Evolutionary conservation across 2,113 vertebrate species (phyloP).

Genomic region (Phasianus colchicus): DNA sequence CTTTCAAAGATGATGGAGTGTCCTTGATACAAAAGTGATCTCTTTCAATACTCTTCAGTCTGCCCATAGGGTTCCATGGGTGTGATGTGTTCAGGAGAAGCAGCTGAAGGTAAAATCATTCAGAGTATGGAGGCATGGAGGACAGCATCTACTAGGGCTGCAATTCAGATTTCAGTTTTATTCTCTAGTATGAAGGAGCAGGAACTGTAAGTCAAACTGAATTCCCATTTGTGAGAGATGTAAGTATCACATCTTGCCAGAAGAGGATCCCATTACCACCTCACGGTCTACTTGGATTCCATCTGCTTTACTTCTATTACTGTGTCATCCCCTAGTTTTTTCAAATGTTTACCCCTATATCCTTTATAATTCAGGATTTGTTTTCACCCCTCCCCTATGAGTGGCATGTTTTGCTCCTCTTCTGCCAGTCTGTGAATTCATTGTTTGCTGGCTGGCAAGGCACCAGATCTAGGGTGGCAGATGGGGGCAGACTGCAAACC

Average conservation of each 20-base stretch:
- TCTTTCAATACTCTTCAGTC: background rate
- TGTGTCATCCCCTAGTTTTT: background rate
- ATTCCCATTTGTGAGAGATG: background rate
- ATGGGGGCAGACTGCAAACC: constrained; percentile 59
- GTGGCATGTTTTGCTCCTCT: background rate
- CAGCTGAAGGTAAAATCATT: background rate
- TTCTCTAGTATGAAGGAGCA: background rate
- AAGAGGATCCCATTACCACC: background rate
- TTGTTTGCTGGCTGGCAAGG: constrained; percentile 53
- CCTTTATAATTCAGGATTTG: background rate
- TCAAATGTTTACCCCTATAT: background rate
- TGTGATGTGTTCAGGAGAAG: background rate
- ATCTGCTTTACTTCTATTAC: background rate
- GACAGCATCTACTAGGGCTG: background rate
- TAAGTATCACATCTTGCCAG: background rate
- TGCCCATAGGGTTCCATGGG: too few species aligned
- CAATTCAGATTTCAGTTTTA: background rate
- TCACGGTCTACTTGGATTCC: background rate
- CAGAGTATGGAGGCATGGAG: background rate
- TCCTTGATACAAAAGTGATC: background rate
- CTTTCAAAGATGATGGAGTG: background rate
- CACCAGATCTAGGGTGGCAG: constrained; percentile 57
- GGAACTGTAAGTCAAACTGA: background rate
- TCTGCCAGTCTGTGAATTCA: constrained; percentile 44
- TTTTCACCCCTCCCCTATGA: background rate